Base-by-base conservation (phyloP, 2,888 invertebrate species). In the Cephalotes varians region DNA sequence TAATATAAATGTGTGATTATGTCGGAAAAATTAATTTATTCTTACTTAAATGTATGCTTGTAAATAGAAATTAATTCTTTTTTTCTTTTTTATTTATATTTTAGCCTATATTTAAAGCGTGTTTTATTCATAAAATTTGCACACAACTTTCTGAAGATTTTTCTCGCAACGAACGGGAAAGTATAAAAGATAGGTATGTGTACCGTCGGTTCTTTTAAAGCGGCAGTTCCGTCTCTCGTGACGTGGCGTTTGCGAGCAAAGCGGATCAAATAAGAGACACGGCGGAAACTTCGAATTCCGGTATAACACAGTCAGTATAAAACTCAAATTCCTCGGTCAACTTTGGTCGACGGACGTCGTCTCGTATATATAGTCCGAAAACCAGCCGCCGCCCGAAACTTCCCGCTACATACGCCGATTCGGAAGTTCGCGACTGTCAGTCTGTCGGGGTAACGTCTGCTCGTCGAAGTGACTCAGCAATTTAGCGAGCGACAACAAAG, bases 301-400 rank as follows among this genome's bases (percentile, higher is more conserved):
- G 71, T 77, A 6, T 69, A 64, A 56, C 28, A 71, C 40, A 56
- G 31, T 18, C 56, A 21, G 56, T 72, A 79, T 56, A 79, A 79
- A 79, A 79, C 56, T 79, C 56, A 71, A 79, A 79, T 79, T 71
- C 44, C 72, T 71, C 72, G 44, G 77, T 71, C 56, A 72, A 79
- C 77, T 71, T 79, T 34, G 77, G 71, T 28, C 72, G 56, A 56
- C 51, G 40, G 76, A 54, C 44, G 40, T 54, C 71, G 71, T 77
- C 54, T 69, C 76, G n/a, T 28, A 37, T 62, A 37, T 62, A 62
- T 37, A 40, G 10, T 18, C 71, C 77, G 72, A 72, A 72, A 79
- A 72, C 69, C 76, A 71, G 31, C 44, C 51, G 51, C 21, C 49
- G 51, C 37, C 54, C 56, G 34, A 79, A 79, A 79, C 77, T 79